phyloP scores from a whole-genome alignment of 35 echinoderm and acorn worm genomes.

The Apostichopus japonicus region DNA sequence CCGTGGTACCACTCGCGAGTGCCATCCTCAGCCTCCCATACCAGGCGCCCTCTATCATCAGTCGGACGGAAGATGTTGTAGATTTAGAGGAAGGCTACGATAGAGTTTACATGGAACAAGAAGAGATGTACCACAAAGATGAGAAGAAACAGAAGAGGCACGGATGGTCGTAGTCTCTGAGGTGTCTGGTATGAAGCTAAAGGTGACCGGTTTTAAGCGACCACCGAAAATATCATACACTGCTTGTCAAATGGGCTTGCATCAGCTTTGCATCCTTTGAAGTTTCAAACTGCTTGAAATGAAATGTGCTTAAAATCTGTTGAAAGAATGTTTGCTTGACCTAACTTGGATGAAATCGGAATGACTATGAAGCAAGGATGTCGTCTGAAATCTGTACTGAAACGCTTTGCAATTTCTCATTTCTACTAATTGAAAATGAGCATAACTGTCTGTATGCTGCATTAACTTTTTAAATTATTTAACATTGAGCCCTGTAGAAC shows the following conservation, averaged over 20 bases:
- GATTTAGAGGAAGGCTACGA: conserved; percentile 93
- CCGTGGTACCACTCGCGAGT: conserved; percentile 65
- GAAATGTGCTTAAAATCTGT: no score
- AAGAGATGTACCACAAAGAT: conserved; percentile 78
- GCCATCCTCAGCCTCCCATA: conserved; percentile 78
- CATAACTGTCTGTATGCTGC: no score
- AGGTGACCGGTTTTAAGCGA: background rate
- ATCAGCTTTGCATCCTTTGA: background rate
- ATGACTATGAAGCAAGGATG: no score
- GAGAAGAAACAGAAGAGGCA: conserved; percentile 72
- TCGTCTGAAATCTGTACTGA: no score
- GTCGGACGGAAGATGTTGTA: conserved; percentile 67
- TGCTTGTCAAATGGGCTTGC: background rate
- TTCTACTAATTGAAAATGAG: no score
- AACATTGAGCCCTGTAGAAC: no score
- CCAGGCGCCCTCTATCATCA: conserved; percentile 70
- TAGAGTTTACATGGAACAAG: conserved; percentile 73
- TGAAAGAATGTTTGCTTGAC: no score
- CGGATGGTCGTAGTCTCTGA: conserved; percentile 70
- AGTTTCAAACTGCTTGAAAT: no score
- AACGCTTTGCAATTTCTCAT: no score
- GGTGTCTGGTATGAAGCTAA: background rate
- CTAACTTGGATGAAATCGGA: no score
- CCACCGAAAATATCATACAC: background rate
- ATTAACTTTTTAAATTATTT: no score